phyloP scores from a whole-genome alignment of 1,140 invertebrate genomes.

The Pogonomyrmex barbatus region DNA sequence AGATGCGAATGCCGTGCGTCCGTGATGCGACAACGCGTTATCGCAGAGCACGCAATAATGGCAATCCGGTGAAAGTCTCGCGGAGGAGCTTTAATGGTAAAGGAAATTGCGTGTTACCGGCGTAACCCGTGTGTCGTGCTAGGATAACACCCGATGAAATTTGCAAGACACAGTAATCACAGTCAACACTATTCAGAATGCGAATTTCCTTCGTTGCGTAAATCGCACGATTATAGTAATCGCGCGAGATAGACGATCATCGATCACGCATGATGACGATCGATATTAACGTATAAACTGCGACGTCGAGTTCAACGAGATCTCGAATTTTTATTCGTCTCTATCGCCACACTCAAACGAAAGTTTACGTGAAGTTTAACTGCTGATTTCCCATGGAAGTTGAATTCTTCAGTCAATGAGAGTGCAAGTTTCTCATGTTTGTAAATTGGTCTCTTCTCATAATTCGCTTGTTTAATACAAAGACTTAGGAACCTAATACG shows the following conservation, averaged over 20 bases:
- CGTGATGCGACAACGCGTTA: slow-evolving; percentile 44
- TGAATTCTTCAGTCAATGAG: background rate
- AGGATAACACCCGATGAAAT: slow-evolving; percentile 60
- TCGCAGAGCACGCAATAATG: slow-evolving; percentile 21
- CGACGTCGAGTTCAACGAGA: background rate
- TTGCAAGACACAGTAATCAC: slow-evolving; percentile 35
- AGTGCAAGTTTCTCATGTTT: background rate
- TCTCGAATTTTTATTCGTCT: background rate
- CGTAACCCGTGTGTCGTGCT: slow-evolving; percentile 24
- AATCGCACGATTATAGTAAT: background rate
- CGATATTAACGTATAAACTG: background rate
- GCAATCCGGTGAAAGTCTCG: slow-evolving; percentile 61
- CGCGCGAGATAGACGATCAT: background rate
- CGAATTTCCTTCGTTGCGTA: slow-evolving; percentile 34
- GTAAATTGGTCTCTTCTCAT: slow-evolving; percentile 11
- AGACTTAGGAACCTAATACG: background rate
- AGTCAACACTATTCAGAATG: slow-evolving; percentile 17
- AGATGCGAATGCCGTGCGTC: slow-evolving; percentile 7
- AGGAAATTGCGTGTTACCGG: slow-evolving; percentile 60
- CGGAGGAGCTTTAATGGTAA: slow-evolving; percentile 53
- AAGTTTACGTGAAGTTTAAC: background rate
- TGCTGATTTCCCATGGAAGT: background rate
- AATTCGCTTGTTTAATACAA: slow-evolving; percentile 18
- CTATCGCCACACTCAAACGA: background rate
- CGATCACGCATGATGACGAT: background rate